Evolutionary conservation across 2,113 vertebrate genomes (phyloP).

Genomic region (Pollimyrus isidori): DNA sequence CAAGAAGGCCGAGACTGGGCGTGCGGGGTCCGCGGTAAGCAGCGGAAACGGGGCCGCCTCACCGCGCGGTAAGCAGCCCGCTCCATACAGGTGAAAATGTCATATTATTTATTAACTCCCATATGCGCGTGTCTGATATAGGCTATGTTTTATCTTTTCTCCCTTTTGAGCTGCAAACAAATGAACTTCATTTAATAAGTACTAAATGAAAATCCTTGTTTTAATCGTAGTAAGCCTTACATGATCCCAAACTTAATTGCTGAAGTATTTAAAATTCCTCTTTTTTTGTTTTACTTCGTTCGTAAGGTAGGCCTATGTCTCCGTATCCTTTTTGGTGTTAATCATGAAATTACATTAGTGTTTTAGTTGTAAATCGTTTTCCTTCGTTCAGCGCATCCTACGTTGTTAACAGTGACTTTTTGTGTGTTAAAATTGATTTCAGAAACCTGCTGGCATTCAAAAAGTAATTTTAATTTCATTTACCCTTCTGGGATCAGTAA

Average conservation of each 20-base stretch:
- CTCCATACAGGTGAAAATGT: not conserved
- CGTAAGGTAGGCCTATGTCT: not conserved
- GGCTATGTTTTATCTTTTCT: not conserved
- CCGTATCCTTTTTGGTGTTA: not conserved
- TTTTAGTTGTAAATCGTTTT: not conserved
- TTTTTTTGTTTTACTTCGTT: not conserved
- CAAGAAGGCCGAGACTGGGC: slow-evolving; percentile 44
- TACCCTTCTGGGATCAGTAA: not conserved
- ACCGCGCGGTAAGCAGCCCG: slow-evolving; percentile 59
- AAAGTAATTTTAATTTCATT: not conserved
- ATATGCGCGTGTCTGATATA: not conserved
- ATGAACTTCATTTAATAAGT: not conserved
- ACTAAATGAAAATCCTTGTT: not conserved
- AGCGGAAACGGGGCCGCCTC: slow-evolving; percentile 67
- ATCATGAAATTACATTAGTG: not conserved
- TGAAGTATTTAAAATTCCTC: not conserved
- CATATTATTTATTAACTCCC: not conserved
- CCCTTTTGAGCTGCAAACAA: not conserved
- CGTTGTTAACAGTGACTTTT: not conserved
- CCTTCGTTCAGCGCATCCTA: not conserved
- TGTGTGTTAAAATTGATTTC: not conserved
- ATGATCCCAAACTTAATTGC: not conserved
- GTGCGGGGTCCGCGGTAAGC: slow-evolving; percentile 61
- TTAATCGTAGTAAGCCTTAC: not conserved
- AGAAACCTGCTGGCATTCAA: not conserved